Percentiles rank a stretch among this genome's conserved stretches.
phyloP scores from a whole-genome alignment of 2,888 invertebrate genomes.

The Tinea semifulvella region DNA sequence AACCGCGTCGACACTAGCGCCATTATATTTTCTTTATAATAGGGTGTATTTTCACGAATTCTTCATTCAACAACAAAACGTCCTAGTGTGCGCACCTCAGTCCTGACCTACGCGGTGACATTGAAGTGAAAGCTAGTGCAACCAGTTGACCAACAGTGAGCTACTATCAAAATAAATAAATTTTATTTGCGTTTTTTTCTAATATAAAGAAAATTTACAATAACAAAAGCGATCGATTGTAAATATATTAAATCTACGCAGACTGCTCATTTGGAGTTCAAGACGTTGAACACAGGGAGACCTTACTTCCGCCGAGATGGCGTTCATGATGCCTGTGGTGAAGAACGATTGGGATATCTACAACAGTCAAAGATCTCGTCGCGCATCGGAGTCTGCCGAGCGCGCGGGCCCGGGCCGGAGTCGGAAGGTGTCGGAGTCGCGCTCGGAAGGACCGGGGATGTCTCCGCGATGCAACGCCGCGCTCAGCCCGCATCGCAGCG shows the following conservation, averaged over 20 bases:
- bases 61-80: slow-evolving; percentile 61
- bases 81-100: slow-evolving; percentile 56
- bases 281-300: slow-evolving; percentile 56
- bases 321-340: slow-evolving; percentile 95
- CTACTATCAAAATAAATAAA: slow-evolving; percentile 1
- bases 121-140: slow-evolving; percentile 49
- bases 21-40: slow-evolving; percentile 61
- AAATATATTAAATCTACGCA: background rate
- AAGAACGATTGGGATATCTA: slow-evolving; percentile 95
- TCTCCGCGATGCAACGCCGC: slow-evolving; percentile 70
- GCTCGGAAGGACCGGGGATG: slow-evolving; percentile 77
- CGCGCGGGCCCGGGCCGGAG: slow-evolving; percentile 54
- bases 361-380: slow-evolving; percentile 81
- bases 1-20: slow-evolving; percentile 49
- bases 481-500: slow-evolving; percentile 71
- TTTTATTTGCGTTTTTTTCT: background rate
- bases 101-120: slow-evolving; percentile 45
- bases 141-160: background rate
- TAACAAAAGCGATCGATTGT: background rate
- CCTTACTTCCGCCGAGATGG: slow-evolving; percentile 73
- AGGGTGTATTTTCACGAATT: slow-evolving; percentile 61
- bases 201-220: background rate
- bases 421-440: slow-evolving; percentile 78
- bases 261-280: slow-evolving; percentile 29
- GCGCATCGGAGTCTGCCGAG: slow-evolving; percentile 75